phyloP scores from a whole-genome alignment of 2,113 vertebrate species.

The Urocolius indicus region DNA sequence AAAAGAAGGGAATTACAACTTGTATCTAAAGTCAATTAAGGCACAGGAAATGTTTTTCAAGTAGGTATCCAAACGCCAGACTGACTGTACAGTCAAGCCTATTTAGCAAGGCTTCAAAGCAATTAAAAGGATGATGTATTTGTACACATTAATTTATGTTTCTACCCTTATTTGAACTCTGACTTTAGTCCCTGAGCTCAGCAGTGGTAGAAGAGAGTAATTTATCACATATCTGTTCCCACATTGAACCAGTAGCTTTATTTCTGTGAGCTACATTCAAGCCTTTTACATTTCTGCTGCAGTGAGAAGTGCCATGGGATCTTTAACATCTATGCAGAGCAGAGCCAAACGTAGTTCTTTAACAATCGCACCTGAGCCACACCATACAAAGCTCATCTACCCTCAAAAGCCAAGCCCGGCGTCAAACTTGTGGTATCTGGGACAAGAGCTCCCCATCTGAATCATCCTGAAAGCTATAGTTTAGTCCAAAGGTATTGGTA shows the following conservation, averaged over 20 bases:
- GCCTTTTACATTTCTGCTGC: not conserved
- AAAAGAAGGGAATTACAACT: not conserved
- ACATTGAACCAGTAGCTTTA: not conserved
- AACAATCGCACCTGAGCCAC: not conserved
- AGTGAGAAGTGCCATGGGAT: slow-evolving; percentile 43
- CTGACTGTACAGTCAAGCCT: not conserved
- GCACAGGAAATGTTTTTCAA: not conserved
- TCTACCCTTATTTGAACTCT: not conserved
- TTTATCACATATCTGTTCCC: not conserved
- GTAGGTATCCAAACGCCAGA: not conserved
- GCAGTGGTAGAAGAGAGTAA: not conserved
- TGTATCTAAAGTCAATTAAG: not conserved
- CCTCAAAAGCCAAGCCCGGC: not conserved
- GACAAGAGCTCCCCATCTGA: not conserved
- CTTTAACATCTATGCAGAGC: slow-evolving; percentile 47
- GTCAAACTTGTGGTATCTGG: not conserved
- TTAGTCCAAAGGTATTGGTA: not conserved
- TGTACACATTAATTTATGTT: not conserved
- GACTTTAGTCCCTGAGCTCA: not conserved
- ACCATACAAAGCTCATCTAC: not conserved
- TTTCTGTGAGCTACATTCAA: not conserved
- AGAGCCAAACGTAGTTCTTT: not conserved
- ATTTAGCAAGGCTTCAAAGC: not conserved
- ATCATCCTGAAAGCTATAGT: not conserved
- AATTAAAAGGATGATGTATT: not conserved